Base-by-base conservation (phyloP, 1,140 invertebrate genomes). In the Patella vulgata region DNA sequence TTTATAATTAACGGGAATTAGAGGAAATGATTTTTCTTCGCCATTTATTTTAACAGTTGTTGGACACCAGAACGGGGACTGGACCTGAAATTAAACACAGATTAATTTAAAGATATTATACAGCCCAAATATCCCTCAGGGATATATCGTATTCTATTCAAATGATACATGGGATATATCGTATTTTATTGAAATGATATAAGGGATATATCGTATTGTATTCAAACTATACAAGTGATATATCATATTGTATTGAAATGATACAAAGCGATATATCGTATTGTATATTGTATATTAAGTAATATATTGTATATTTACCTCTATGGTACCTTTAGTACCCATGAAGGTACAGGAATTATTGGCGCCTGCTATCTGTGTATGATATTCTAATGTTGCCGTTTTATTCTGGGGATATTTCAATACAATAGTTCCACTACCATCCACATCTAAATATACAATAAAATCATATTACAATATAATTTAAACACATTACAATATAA, bases 61-160 rank as follows among this genome's bases (percentile, higher is more conserved):
- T 19, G 70, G 55, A 31, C 55, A 59, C 59, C 55, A 68, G 56
- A 68, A 72, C n/a, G 63, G 62, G 14, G 23, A n/a, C n/a, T n/a
- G n/a, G n/a, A n/a, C n/a, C n/a, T n/a, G n/a, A n/a, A n/a, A n/a
- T n/a, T n/a, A n/a, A n/a, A n/a, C n/a, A n/a, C n/a, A n/a, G n/a
- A n/a, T n/a, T n/a, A n/a, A n/a, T n/a, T n/a, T n/a, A n/a, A n/a
- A n/a, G n/a, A n/a, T n/a, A n/a, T n/a, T n/a, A n/a, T n/a, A n/a
- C n/a, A n/a, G n/a, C n/a, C n/a, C n/a, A n/a, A n/a, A n/a, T n/a
- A n/a, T n/a, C n/a, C n/a, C n/a, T n/a, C n/a, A n/a, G n/a, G n/a
- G n/a, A n/a, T n/a, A n/a, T n/a, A n/a, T n/a, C n/a, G n/a, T n/a
- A n/a, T n/a, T n/a, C n/a, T n/a, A n/a, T n/a, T n/a, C n/a, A n/a